Conservation (phyloP, 1,140 invertebrate genomes). For the Heliconius eleuchia region DNA sequence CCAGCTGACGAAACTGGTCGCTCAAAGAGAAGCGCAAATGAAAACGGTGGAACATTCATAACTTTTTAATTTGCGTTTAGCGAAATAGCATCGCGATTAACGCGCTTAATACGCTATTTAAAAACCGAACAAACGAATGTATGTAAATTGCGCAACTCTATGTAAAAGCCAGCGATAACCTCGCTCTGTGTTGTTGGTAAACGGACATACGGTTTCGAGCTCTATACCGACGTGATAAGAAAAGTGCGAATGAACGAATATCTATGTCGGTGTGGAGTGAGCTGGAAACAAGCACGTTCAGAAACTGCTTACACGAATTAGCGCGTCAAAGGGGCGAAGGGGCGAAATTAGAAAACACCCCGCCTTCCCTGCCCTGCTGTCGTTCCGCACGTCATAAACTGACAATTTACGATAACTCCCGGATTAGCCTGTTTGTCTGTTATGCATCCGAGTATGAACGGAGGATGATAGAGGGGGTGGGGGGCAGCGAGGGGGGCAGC, state of each 20-base stretch:
- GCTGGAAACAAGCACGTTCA: conserved; percentile 76
- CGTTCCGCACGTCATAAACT: conserved; percentile 80
- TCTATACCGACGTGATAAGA: conserved; percentile 43
- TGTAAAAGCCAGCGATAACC: conserved; percentile 75
- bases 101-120: conserved; percentile 78
- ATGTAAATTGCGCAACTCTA: conserved; percentile 76
- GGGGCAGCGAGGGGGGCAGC: conserved; percentile 40
- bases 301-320: conserved; percentile 81
- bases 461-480: conserved; percentile 29
- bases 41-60: conserved; percentile 24
- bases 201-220: conserved; percentile 9
- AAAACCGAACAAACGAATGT: conserved; percentile 79
- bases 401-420: conserved; percentile 79
- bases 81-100: conserved; percentile 69
- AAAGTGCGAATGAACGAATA: conserved; percentile 21
- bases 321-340: conserved; percentile 75
- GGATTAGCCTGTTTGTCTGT: conserved; percentile 80
- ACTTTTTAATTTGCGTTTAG: conserved; percentile 51
- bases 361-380: conserved; percentile 49
- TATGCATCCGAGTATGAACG: conserved; percentile 61
- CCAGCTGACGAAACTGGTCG: not conserved
- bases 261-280: conserved; percentile 58
- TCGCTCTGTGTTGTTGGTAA: conserved; percentile 34
- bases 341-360: conserved; percentile 78
- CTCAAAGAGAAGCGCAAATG: not conserved